Percentiles rank a stretch among this genome's conserved stretches.
Evolutionary conservation across 2,797 vertebrate species (phyloP).

Genomic region (Bufotes viridis): DNA sequence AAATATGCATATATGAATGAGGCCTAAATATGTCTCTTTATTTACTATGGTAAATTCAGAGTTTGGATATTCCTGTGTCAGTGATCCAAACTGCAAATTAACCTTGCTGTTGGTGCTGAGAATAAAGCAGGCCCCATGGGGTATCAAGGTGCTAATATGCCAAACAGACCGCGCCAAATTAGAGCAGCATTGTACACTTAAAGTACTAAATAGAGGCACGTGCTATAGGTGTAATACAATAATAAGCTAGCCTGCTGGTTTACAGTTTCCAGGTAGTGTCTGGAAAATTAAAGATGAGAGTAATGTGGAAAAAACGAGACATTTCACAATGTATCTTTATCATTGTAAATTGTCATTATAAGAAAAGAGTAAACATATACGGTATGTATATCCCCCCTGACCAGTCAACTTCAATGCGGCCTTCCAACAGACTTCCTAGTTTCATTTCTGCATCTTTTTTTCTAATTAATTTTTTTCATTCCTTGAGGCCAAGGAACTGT

Average conservation of each 20-base stretch:
- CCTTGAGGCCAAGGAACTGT: not conserved
- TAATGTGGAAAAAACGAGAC: not conserved
- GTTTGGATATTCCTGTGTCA: not conserved
- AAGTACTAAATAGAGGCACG: not conserved
- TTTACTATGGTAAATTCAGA: not conserved
- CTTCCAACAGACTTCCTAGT: not conserved
- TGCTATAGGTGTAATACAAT: not conserved
- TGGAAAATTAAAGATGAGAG: no score
- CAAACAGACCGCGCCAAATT: not conserved
- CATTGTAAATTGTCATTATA: not conserved
- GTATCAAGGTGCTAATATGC: not conserved
- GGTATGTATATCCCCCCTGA: not conserved
- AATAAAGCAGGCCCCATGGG: not conserved
- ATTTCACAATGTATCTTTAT: not conserved
- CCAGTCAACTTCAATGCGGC: not conserved
- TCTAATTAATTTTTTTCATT: not conserved
- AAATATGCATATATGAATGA: not conserved
- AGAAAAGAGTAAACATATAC: no score
- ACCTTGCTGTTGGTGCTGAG: not conserved
- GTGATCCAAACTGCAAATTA: not conserved
- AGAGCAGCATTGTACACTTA: not conserved
- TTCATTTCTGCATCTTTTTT: not conserved
- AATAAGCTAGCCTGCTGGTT: not conserved
- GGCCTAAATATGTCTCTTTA: not conserved
- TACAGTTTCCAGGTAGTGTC: not conserved